Percentiles rank a stretch among this genome's conserved stretches.
These are phyloP conservation scores for Ceratosolen fusciceps DNA, from an alignment of 1,140 invertebrate genomes.

Conservation along the genomic window DNA sequence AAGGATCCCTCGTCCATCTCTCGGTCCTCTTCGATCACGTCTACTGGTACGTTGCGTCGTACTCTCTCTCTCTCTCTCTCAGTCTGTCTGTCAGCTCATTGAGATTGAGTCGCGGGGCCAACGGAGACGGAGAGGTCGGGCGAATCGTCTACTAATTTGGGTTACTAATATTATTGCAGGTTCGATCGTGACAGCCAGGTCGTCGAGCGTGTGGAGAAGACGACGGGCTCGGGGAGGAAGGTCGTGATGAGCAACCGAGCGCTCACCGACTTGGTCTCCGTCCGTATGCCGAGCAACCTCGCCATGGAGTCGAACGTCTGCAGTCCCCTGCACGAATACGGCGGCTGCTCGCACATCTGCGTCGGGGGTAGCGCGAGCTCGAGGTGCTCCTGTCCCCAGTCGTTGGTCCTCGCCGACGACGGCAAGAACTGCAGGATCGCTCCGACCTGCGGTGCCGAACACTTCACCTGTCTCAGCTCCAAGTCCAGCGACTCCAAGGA, in stretches of 20 bases:
- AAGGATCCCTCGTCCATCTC: constrained; percentile 73
- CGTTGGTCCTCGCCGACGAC: constrained; percentile 80
- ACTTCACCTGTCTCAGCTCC: constrained; percentile 81
- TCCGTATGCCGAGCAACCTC: constrained; percentile 63
- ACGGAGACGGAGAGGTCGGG: not conserved
- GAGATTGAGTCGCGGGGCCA: no score
- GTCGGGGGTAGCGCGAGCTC: constrained; percentile 63
- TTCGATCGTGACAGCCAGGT: constrained; percentile 80
- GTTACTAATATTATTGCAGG: no score
- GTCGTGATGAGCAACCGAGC: constrained; percentile 71
- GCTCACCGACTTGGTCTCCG: constrained; percentile 76
- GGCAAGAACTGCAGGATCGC: constrained; percentile 78
- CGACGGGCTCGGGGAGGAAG: constrained; percentile 70
- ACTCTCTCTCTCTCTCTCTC: no score
- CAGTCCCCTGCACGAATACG: constrained; percentile 67
- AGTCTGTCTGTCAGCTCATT: no score
- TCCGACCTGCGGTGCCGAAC: constrained; percentile 82
- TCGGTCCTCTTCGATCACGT: constrained; percentile 80
- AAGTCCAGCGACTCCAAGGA: constrained; percentile 71
- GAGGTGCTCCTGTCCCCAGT: constrained; percentile 84
- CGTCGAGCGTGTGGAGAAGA: constrained; percentile 78
- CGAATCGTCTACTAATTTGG: not conserved
- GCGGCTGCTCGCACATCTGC: constrained; percentile 82
- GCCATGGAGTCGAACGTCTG: constrained; percentile 66
- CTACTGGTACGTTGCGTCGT: constrained; percentile 76